Evolutionary conservation across 2,888 invertebrate species (phyloP), one percentile per base, ranked within the genome.

Genomic region (Drosophila greeni): DNA sequence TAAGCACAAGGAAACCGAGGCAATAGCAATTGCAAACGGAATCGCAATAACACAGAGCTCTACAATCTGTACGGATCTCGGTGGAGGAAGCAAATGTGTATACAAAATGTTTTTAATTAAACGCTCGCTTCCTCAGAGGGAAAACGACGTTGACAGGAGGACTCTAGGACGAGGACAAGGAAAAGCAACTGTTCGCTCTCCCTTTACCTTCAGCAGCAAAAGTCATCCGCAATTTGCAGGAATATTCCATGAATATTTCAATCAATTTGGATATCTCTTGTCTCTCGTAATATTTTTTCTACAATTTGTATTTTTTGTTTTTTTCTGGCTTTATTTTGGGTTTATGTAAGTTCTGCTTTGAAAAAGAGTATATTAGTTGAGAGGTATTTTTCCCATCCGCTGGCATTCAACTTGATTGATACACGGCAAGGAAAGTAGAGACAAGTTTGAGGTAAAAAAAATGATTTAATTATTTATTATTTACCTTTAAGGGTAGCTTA

Each of bases 61-160:
- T 42, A 52, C 66, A 51, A 59, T 42, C 71, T 49, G 42, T 42
- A n/a, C n/a, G 49, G 53, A 66, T 54, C 58, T 59, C 37, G 33
- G 53, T 42, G 56, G 73, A 74, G 85, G 83, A 74, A 80, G 77
- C 73, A 80, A 77, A 82, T 83, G 82, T 81, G 83, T 77, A 72
- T 85, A 78, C 78, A 86, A 86, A 85, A 86, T 85, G 85, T 85
- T 85, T 85, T 85, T 85, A 85, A 85, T 85, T 85, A 86, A 85
- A 83, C 82, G 82, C 74, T 86, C 83, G 75, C 82, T 56, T 78
- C 77, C 45, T 36, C 29, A 29, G 53, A 47, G 60, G 51, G 49
- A 52, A 52, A 51, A 39, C 42, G 37, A 40, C 59, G 52, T 59
- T 72, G 72, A 66, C 56, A 70, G 55, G 55, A 70, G 55, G 55